Conservation (phyloP, 2,797 vertebrate species). For the Enteromius fasciolatus region DNA sequence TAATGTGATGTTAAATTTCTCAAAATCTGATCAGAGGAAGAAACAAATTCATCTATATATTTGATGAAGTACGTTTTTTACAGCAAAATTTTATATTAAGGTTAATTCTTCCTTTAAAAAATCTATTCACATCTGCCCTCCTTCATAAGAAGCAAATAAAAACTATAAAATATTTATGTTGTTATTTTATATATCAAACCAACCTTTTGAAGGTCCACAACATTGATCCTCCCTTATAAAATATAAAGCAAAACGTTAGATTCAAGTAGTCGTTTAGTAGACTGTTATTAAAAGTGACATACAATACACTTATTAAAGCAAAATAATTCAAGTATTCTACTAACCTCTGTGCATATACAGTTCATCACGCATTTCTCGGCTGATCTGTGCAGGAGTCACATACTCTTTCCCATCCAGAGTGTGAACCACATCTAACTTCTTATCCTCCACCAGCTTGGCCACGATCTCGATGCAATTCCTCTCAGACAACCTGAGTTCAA, state of each 20-base stretch:
- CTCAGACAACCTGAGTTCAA: slow-evolving; percentile 85
- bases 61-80: neutral
- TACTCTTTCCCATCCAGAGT: slow-evolving; percentile 96
- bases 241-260: slow-evolving; percentile 24
- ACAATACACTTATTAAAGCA: neutral
- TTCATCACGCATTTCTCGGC: slow-evolving; percentile 89
- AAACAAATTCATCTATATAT: neutral
- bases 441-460: slow-evolving; percentile 87
- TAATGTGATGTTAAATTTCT: neutral
- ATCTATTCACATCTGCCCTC: too few species aligned
- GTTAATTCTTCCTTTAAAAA: neutral
- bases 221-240: slow-evolving; percentile 88
- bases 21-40: neutral
- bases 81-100: neutral
- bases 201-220: slow-evolving; percentile 96
- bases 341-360: slow-evolving; percentile 88
- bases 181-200: slow-evolving; percentile 42
- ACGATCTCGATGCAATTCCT: slow-evolving; percentile 97
- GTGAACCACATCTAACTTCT: slow-evolving; percentile 93
- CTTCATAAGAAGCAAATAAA: neutral
- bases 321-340: slow-evolving; percentile 43
- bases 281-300: neutral
- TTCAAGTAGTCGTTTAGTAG: neutral
- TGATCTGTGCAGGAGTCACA: slow-evolving; percentile 92
- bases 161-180: neutral